Base-by-base conservation (phyloP, 2,113 vertebrate genomes). In the Donacobius atricapilla region DNA sequence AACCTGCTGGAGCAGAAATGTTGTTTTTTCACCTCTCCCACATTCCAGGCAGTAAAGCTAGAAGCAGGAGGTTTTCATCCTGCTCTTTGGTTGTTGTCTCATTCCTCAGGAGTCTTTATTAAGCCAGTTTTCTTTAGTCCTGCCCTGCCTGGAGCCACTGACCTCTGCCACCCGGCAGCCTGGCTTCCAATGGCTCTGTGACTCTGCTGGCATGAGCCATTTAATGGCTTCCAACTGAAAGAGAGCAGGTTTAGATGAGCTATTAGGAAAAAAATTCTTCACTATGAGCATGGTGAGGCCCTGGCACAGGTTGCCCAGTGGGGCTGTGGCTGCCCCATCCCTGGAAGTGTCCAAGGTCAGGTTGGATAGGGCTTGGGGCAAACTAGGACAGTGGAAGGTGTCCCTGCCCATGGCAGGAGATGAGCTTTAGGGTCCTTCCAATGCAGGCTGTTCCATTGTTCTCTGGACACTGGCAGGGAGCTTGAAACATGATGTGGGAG, bases 21-120 rank as follows among this genome's bases (percentile, higher is more conserved):
- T 70, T 90, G 75, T 90, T 95, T 86, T 64, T 84, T 37, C 76
- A 87, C 85, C 40, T 90, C 85, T 92, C 85, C 88, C 64, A 68
- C 39, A 0, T 94, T 90, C 35, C 50, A 28, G 45, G 80, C 48
- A 81, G 40, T 10, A 24, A 71, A 92, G 82, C 70, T 90, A 56
- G 86, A 83, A 89, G 65, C 82, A 60, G 57, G 48, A 94, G 82
- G 15, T 21, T 86, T 87, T 65, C 17, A 5, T 75, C 24, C 40
- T 7, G 0, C 40, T 75, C 68, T 63, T 56, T 31, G 17, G 37
- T 45, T 42, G 44, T 50, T 50, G 42, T 83, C 63, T 70, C 27
- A 15, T 78, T 73, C 71, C 68, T 90, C 2, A 0, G 15, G 61
- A 83, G 37, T 47, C 75, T 68, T 73, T 78, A 56, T 77, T 80